phyloP scores from a whole-genome alignment of 2,888 invertebrate species.

The Drosophila nigricruria region DNA sequence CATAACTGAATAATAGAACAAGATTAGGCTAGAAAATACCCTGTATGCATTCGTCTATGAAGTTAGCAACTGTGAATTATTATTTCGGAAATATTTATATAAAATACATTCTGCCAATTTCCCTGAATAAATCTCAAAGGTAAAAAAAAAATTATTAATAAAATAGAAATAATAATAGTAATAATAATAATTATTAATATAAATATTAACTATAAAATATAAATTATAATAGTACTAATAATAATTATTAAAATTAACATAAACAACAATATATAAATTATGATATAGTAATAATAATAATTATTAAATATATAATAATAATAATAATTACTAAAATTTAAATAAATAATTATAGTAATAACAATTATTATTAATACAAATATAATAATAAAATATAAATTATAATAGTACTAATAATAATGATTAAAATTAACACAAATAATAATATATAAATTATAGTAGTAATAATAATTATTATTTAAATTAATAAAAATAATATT shows the following conservation, averaged over 20 bases:
- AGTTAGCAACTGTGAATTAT: neutral
- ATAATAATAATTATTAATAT: too few relatives aligned
- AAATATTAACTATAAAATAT: neutral
- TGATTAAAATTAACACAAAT: neutral
- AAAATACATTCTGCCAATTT: neutral
- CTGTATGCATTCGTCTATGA: neutral
- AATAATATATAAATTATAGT: neutral
- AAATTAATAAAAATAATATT: neutral
- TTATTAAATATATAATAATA: too few relatives aligned
- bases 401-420: too few relatives aligned
- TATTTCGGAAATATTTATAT: neutral
- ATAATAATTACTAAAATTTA: neutral
- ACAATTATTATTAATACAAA: too few relatives aligned
- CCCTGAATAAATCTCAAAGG: neutral
- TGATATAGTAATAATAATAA: too few relatives aligned
- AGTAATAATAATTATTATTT: too few relatives aligned
- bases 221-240: too few relatives aligned
- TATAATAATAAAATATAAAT: neutral
- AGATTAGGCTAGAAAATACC: neutral
- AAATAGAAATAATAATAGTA: too few relatives aligned
- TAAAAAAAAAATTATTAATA: too few relatives aligned
- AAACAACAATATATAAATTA: neutral
- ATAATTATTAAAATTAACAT: too few relatives aligned
- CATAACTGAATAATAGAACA: accelerated
- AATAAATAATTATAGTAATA: neutral